These are phyloP conservation scores for Euphonia xanthogaster DNA, from an alignment of 2,797 vertebrate species.

Conservation along the genomic window DNA sequence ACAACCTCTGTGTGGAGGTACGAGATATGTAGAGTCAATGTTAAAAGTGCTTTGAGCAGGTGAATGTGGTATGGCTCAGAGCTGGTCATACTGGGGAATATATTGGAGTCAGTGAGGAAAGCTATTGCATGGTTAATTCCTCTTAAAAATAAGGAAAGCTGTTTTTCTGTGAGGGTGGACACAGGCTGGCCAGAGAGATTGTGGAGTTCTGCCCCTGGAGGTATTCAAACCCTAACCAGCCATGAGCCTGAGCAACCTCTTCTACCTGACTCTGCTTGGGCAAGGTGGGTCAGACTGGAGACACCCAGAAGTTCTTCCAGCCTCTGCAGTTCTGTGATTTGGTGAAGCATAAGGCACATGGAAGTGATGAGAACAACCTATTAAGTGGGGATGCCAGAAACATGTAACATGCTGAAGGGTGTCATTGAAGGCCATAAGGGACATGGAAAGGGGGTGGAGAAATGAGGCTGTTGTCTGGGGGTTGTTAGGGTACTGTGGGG, in stretches of 20 bases:
- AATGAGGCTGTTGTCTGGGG: background rate
- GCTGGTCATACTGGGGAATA: background rate
- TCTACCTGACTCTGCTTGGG: background rate
- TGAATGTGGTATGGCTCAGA: background rate
- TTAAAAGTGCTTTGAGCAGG: background rate
- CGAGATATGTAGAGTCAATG: background rate
- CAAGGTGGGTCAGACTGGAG: background rate
- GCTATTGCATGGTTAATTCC: background rate
- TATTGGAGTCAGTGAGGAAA: background rate
- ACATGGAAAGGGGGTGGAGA: background rate
- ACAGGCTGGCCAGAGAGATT: background rate
- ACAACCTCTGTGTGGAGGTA: background rate
- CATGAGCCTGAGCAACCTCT: background rate
- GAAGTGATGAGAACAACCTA: background rate
- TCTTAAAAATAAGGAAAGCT: background rate
- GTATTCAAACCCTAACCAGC: background rate
- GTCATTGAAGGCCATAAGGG: background rate
- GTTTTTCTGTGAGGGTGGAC: background rate
- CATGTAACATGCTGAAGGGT: accelerated
- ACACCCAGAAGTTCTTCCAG: background rate
- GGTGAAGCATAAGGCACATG: background rate
- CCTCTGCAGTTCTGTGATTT: background rate
- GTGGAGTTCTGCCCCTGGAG: background rate
- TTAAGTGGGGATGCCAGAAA: background rate
- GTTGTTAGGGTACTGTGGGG: background rate